Conservation (phyloP, 2,888 invertebrate species). For the Esperia sulphurella region DNA sequence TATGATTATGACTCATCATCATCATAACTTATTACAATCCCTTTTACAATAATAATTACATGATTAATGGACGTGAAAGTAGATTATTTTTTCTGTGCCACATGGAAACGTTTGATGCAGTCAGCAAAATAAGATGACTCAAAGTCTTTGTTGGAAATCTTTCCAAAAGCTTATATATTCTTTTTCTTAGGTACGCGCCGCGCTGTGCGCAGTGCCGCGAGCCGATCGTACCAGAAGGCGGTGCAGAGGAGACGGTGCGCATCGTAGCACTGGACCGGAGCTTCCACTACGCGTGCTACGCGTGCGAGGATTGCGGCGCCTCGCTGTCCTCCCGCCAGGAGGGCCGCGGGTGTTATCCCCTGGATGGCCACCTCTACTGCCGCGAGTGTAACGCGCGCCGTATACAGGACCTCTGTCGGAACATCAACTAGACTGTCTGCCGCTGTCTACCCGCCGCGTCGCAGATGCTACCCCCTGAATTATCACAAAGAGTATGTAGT, state of each 20-base stretch:
- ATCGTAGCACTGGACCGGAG: conserved; percentile 98
- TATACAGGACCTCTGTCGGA: conserved; percentile 91
- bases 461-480: too few species aligned
- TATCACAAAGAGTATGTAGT: too few species aligned
- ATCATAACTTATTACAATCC: too few species aligned
- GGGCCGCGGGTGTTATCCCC: conserved; percentile 96
- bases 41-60: too few species aligned
- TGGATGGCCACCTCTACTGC: conserved; percentile 97
- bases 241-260: conserved; percentile 97
- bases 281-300: conserved; percentile 97
- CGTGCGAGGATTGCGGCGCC: conserved; percentile 96
- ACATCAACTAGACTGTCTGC: conserved; percentile 56
- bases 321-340: conserved; percentile 95
- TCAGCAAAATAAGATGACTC: too few species aligned
- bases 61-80: too few species aligned
- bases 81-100: too few species aligned
- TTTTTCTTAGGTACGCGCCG: conserved; percentile 87
- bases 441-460: too few species aligned
- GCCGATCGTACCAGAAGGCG: conserved; percentile 97
- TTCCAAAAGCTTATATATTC: too few species aligned
- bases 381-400: conserved; percentile 96
- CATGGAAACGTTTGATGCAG: too few species aligned
- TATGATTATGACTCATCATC: too few species aligned
- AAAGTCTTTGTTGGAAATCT: too few species aligned
- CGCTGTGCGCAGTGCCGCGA: conserved; percentile 96